Base-by-base conservation (phyloP, 2,888 invertebrate species). In the Aquatica leii region DNA sequence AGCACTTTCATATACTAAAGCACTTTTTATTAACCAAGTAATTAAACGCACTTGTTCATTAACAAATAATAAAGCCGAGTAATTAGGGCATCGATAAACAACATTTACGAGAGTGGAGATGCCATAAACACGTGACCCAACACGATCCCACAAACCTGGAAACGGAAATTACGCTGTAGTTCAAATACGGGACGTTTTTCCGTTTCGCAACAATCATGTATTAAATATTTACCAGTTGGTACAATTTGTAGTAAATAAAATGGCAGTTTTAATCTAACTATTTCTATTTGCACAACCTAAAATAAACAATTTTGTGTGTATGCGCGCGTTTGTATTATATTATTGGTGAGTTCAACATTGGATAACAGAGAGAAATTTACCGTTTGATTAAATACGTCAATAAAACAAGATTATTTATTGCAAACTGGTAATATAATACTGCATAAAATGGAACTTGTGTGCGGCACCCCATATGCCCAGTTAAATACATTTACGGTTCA, bases 31-130 rank as follows among this genome's bases (percentile, higher is more conserved):
- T 51, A 62, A 57, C 56, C 41, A 14, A 51, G 56, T 52, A 62
- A 62, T 62, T 62, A 62, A 62, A 57, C 62, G 49, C 62, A 62
- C 62, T 62, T 62, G 62, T 56, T 56, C 62, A 57, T 62, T 62
- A 56, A 62, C 62, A 56, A 56, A 62, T 62, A 62, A 62, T 62
- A 57, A 62, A 62, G 62, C 43, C 50, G 8, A 35, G 62, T 56
- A 62, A 62, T 62, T 62, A 56, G 56, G 40, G 62, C 56, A 56
- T 57, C 62, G 56, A 62, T 62, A 62, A 62, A 62, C 62, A 56
- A 62, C 55, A 43, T 60, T 60, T 60, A 59, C 52, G 59, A 53
- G 59, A 53, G 48, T 49, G 17, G 37, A 43, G 37, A 54, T 49
- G 60, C 60, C 50, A 54, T 60, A 60, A 60, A 54, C 60, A 60